phyloP scores from a whole-genome alignment of 2,797 vertebrate species.

The Taeniopygia guttata region DNA sequence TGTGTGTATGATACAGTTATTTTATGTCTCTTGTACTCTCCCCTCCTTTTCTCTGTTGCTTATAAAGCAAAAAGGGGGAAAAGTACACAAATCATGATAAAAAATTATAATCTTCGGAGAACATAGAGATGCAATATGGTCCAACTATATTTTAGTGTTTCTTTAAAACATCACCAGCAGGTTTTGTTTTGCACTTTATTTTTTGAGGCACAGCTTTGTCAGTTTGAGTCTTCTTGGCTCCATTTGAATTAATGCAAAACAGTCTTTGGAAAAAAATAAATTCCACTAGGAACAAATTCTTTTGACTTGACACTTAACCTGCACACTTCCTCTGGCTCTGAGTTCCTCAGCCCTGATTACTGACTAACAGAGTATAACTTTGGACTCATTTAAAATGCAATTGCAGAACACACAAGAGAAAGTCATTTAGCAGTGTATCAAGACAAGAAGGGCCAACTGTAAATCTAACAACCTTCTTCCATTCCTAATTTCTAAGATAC shows the following conservation, averaged over 20 bases:
- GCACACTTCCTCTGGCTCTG: not conserved
- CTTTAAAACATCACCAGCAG: not conserved
- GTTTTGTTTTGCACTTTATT: slow-evolving; percentile 18
- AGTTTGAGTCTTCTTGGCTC: slow-evolving; percentile 32
- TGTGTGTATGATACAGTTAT: not conserved
- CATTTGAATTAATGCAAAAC: slow-evolving; percentile 19
- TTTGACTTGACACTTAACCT: slow-evolving; percentile 15
- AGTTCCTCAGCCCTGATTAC: not conserved
- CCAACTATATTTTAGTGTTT: not conserved
- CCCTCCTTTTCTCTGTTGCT: not conserved
- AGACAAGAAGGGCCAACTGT: not conserved
- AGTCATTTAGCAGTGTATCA: not conserved
- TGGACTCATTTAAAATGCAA: slow-evolving; percentile 28
- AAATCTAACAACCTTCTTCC: slow-evolving; percentile 11
- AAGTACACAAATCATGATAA: not conserved
- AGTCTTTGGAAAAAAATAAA: not conserved
- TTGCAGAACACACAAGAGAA: slow-evolving; percentile 5
- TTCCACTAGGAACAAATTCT: not conserved
- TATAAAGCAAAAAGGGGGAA: not conserved
- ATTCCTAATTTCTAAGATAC: slow-evolving; percentile 28
- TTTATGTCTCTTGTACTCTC: not conserved
- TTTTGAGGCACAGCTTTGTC: slow-evolving; percentile 7
- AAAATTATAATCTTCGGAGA: not conserved
- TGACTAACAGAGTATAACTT: not conserved
- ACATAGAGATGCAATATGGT: not conserved